These are phyloP conservation scores for Sphaeramia orbicularis DNA, from an alignment of 2,797 vertebrate species.

Conservation along the genomic window DNA sequence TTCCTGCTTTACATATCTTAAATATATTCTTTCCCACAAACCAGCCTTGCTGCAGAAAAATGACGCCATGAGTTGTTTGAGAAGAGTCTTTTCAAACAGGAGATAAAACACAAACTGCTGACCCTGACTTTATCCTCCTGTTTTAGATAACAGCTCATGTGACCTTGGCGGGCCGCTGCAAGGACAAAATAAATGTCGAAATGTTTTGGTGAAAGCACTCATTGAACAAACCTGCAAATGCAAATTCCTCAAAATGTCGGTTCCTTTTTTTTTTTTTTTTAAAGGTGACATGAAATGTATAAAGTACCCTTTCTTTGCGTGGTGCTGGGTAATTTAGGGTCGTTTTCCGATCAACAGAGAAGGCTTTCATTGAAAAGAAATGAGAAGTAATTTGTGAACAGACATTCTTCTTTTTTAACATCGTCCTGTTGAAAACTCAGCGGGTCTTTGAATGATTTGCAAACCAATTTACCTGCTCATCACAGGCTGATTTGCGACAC, in stretches of 20 bases:
- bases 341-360: conserved; percentile 4
- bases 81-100: conserved; percentile 40
- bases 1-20: background rate
- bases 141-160: conserved; percentile 68
- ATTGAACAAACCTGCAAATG: conserved; percentile 4
- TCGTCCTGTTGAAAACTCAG: background rate
- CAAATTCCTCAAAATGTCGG: background rate
- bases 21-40: conserved; percentile 9
- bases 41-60: conserved; percentile 24
- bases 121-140: conserved; percentile 72
- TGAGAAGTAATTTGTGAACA: too few species aligned
- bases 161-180: conserved; percentile 68
- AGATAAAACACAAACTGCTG: conserved; percentile 59
- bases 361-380: background rate
- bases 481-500: background rate
- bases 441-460: background rate
- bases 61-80: conserved; percentile 39
- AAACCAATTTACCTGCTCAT: background rate
- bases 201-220: conserved; percentile 33
- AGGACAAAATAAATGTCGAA: conserved; percentile 63
- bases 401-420: background rate
- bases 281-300: background rate
- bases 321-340: background rate
- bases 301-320: background rate
- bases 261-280: background rate